phyloP scores from a whole-genome alignment of 2,888 invertebrate genomes.

The Autographa gamma region DNA sequence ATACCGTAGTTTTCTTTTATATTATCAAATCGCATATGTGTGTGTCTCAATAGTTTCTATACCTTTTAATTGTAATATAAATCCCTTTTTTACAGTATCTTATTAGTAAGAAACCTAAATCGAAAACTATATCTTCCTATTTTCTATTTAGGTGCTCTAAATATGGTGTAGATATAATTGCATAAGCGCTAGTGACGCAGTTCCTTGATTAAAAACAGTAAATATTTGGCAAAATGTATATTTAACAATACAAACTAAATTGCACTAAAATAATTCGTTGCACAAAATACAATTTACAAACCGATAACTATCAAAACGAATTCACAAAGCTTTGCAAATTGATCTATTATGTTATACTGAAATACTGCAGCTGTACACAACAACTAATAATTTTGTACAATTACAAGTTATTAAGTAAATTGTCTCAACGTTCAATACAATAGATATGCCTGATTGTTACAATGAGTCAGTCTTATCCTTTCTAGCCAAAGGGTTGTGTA shows the following conservation, averaged over 20 bases:
- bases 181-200: background rate
- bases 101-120: too few relatives aligned
- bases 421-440: background rate
- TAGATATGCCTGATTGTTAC: background rate
- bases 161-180: too few relatives aligned
- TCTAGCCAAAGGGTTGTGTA: background rate
- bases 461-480: constrained; percentile 1
- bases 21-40: too few relatives aligned
- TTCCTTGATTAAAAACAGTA: background rate
- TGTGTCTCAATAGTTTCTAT: too few relatives aligned
- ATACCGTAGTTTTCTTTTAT: too few relatives aligned
- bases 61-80: too few relatives aligned
- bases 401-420: background rate
- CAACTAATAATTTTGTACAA: background rate
- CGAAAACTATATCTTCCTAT: too few relatives aligned
- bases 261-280: background rate
- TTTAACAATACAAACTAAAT: background rate
- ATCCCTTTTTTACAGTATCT: too few relatives aligned
- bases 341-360: constrained; percentile 1
- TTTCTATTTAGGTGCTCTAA: too few relatives aligned
- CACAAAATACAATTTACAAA: background rate
- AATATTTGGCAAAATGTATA: too few relatives aligned
- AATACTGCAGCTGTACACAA: background rate
- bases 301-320: background rate
- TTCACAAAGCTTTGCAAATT: background rate